These are phyloP conservation scores for Anarsia innoxiella DNA, from an alignment of 2,888 invertebrate species.

Conservation along the genomic window DNA sequence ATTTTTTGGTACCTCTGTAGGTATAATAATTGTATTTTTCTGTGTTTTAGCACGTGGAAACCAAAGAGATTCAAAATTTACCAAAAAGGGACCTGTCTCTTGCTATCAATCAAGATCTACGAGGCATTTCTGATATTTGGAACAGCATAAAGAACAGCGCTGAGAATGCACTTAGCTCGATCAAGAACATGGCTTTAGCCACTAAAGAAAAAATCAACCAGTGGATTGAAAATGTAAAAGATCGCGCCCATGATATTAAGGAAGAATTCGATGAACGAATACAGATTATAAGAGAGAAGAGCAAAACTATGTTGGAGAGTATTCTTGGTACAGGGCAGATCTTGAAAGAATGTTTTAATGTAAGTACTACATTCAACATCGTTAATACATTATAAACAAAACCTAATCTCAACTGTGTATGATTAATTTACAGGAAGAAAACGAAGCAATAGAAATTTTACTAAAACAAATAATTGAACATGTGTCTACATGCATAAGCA, in stretches of 20 bases:
- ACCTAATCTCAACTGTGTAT: background rate
- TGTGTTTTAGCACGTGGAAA: too few species aligned
- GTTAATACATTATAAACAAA: background rate
- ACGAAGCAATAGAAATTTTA: conserved; percentile 25
- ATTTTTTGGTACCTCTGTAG: too few species aligned
- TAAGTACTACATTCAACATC: too few species aligned
- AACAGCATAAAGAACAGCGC: conserved; percentile 31
- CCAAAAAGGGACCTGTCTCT: too few species aligned
- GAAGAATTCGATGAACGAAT: conserved; percentile 25
- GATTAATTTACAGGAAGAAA: conserved; percentile 27
- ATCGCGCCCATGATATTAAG: conserved; percentile 24
- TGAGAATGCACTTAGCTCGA: conserved; percentile 28
- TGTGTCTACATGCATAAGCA: conserved; percentile 30
- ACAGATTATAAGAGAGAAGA: conserved; percentile 23
- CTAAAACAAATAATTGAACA: conserved; percentile 25
- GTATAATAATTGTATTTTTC: too few species aligned
- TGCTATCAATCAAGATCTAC: conserved; percentile 4
- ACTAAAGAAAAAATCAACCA: conserved; percentile 28
- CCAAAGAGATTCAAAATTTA: too few species aligned
- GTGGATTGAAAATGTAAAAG: conserved; percentile 29
- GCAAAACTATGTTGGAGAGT: conserved; percentile 24
- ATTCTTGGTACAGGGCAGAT: conserved; percentile 25
- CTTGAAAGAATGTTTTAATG: conserved; percentile 34
- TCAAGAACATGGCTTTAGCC: conserved; percentile 30
- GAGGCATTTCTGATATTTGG: conserved; percentile 28